These are phyloP conservation scores for Bambusicola thoracicus DNA, from an alignment of 2,113 vertebrate species.

Conservation along the genomic window DNA sequence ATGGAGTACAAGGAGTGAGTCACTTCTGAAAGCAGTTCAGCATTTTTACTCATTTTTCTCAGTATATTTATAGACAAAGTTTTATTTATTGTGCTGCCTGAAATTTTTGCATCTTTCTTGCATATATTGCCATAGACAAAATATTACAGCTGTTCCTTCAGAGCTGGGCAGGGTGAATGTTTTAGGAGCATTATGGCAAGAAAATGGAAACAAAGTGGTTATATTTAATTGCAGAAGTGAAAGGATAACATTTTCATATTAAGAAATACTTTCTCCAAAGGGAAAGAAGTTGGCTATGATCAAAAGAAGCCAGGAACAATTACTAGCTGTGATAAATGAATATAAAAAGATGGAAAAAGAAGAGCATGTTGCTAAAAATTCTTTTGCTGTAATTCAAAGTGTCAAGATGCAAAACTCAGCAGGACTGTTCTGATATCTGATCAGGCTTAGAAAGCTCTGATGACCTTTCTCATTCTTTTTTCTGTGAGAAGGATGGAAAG, in stretches of 20 bases:
- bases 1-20: not conserved
- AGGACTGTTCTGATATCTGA: not conserved
- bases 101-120: not conserved
- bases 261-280: not conserved
- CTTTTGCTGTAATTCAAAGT: not conserved
- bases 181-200: not conserved
- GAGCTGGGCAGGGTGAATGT: not conserved
- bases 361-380: not conserved
- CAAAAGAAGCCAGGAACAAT: not conserved
- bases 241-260: not conserved
- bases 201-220: not conserved
- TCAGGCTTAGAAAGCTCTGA: not conserved
- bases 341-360: not conserved
- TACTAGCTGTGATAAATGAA: not conserved
- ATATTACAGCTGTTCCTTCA: not conserved
- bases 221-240: not conserved
- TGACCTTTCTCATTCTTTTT: not conserved
- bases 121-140: not conserved
- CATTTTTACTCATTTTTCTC: not conserved
- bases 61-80: not conserved
- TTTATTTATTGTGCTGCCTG: not conserved
- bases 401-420: not conserved
- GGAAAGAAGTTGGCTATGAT: not conserved
- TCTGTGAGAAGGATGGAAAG: not conserved
- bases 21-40: not conserved